Conservation (phyloP, 1,140 invertebrate genomes). For the Homarus americanus region DNA sequence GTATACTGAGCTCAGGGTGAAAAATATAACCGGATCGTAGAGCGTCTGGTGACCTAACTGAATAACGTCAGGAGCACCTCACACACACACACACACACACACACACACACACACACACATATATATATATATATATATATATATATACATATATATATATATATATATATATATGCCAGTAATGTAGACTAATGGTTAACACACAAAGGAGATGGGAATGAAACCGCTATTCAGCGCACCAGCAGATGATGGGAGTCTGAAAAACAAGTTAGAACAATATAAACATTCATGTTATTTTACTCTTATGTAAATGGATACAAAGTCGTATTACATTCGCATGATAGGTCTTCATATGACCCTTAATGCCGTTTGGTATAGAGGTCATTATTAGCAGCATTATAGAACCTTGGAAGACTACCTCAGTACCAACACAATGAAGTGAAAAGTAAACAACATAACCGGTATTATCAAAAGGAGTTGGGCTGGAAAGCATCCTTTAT, state of each 20-base stretch:
- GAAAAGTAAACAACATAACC: background rate
- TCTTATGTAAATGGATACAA: too few relatives aligned
- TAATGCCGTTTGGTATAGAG: background rate
- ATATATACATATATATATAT: background rate
- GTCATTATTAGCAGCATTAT: background rate
- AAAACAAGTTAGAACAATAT: background rate
- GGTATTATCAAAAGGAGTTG: conserved; percentile 56
- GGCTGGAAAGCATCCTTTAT: conserved; percentile 46
- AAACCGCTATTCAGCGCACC: background rate
- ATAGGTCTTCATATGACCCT: background rate
- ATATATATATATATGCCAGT: background rate
- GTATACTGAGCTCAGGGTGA: too few relatives aligned
- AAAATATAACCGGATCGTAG: too few relatives aligned
- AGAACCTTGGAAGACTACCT: background rate
- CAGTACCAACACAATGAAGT: background rate
- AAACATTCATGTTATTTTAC: background rate
- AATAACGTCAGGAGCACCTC: too few relatives aligned
- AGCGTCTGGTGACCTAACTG: too few relatives aligned
- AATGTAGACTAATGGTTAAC: too few relatives aligned
- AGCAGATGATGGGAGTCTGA: background rate
- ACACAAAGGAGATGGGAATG: too few relatives aligned
- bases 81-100: background rate
- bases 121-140: background rate
- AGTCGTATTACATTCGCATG: too few relatives aligned
- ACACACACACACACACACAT: background rate